Evolutionary conservation across 2,888 invertebrate genomes (phyloP), one percentile per base, ranked within the genome.

Genomic region (Sclerodermus sp.): DNA sequence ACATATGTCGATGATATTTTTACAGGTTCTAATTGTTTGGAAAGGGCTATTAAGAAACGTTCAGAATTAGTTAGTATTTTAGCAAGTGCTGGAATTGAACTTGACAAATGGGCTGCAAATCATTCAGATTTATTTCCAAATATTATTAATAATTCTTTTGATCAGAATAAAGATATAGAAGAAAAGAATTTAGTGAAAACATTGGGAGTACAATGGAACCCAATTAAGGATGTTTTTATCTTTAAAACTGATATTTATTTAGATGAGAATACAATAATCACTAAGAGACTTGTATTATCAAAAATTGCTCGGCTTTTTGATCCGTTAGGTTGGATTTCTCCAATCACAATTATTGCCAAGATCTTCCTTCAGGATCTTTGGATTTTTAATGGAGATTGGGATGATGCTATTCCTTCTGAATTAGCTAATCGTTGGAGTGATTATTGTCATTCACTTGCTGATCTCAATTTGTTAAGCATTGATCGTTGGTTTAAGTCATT

Each of bases 231-330:
- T 14, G 2, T 2, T 4, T 43, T 43, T 10, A 2, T 2, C 5
- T 43, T 43, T 23, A 18, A 39, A 39, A 15, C 14, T 14, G 8
- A 23, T 23, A 8, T 23, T 23, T 23, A n/a, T n/a, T n/a, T n/a
- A n/a, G n/a, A 42, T 9, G 13, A 13, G 12, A 14, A 13, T 43
- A 42, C 18, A 16, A 18, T 15, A 3, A n/a, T 15, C 13, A 51
- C 51, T 16, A 48, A 54, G 16, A 30, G 48, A 31, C 2, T 15
- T 0, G 46, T 57, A 1, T 18, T 53, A 17, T 51, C 50, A 1
- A 12, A 34, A 14, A 56, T 62, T 8, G 48, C 60, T 2, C 54
- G 57, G 45, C 47, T 64, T 6, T 67, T 52, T 44, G 65, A 67
- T 42, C 58, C 62, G 8, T 47, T 64, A 10, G 61, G 62, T 10